Evolutionary conservation across 2,797 vertebrate genomes (phyloP).

Genomic region (Platyrinchus mystaceus): DNA sequence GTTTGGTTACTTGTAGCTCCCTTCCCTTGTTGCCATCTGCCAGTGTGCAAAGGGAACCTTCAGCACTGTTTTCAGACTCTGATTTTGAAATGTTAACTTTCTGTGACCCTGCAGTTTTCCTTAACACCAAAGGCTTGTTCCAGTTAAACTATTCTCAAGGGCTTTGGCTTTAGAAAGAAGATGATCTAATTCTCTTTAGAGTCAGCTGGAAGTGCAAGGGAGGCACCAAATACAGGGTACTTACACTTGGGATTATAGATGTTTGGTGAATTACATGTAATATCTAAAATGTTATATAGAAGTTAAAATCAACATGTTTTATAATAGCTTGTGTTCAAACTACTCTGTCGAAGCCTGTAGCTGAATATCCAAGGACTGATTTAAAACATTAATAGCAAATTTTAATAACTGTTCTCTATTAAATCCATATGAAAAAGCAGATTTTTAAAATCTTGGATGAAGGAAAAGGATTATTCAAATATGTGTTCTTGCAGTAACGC

Average conservation of each 20-base stretch:
- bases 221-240: not conserved
- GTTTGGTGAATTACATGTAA: not conserved
- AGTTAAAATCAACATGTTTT: not conserved
- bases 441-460: not conserved
- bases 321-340: not conserved
- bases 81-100: constrained; percentile 22
- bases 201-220: not conserved
- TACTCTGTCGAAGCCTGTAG: not conserved
- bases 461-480: not conserved
- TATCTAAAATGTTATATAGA: not conserved
- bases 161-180: not conserved
- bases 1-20: not conserved
- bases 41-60: not conserved
- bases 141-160: not conserved
- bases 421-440: not conserved
- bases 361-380: not conserved
- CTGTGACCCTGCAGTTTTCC: not conserved
- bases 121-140: not conserved
- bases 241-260: not conserved
- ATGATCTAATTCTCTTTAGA: not conserved
- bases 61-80: not conserved
- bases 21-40: not conserved
- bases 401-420: not conserved
- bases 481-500: not conserved
- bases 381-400: not conserved